phyloP scores from a whole-genome alignment of 2,888 invertebrate species.

The Ichneumon xanthorius region DNA sequence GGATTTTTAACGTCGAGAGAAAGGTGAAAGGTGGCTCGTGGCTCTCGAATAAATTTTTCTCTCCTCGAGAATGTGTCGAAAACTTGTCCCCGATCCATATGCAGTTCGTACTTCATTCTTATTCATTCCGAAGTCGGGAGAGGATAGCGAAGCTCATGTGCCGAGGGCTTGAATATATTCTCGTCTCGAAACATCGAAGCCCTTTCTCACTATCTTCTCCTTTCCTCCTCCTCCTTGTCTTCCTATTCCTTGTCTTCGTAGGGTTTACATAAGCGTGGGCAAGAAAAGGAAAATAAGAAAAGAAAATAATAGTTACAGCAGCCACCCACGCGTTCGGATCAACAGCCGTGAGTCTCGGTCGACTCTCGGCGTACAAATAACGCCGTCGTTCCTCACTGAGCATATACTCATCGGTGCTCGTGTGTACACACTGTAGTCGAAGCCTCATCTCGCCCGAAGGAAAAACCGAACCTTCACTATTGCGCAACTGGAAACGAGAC shows the following conservation, averaged over 20 bases:
- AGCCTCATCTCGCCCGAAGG: slow-evolving; percentile 41
- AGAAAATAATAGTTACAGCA: slow-evolving; percentile 31
- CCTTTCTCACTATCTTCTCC: slow-evolving; percentile 27
- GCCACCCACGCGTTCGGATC: slow-evolving; percentile 58
- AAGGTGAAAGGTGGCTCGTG: not conserved
- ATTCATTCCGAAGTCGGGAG: slow-evolving; percentile 43
- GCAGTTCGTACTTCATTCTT: slow-evolving; percentile 50
- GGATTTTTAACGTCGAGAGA: not conserved
- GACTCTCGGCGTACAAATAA: slow-evolving; percentile 44
- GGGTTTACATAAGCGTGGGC: slow-evolving; percentile 35
- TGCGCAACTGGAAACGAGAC: slow-evolving; percentile 34
- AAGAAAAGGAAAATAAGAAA: slow-evolving; percentile 32
- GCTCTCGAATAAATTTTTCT: slow-evolving; percentile 22
- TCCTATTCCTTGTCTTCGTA: slow-evolving; percentile 3
- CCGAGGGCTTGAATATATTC: slow-evolving; percentile 13
- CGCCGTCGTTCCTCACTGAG: slow-evolving; percentile 34
- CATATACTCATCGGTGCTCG: slow-evolving; percentile 21
- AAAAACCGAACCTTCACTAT: slow-evolving; percentile 43
- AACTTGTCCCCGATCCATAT: slow-evolving; percentile 42
- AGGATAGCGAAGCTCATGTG: not conserved
- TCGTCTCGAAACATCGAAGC: slow-evolving; percentile 22
- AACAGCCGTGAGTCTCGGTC: slow-evolving; percentile 36
- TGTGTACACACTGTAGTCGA: slow-evolving; percentile 45
- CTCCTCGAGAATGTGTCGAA: not conserved
- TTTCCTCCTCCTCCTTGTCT: not conserved